Conservation (phyloP, 2,113 vertebrate genomes). For the Balaeniceps rex region DNA sequence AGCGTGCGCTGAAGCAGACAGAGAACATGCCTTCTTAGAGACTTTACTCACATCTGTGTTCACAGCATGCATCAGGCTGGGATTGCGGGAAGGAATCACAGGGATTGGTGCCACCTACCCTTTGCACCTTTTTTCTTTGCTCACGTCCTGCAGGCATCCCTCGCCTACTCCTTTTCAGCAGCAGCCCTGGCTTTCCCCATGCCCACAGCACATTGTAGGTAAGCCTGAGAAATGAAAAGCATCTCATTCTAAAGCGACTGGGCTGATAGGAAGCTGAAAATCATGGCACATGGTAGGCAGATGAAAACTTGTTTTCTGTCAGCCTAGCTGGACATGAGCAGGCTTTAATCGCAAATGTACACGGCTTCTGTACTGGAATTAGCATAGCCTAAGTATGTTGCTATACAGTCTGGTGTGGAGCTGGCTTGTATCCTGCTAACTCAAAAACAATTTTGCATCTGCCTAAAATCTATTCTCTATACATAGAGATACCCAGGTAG, state of each 20-base stretch:
- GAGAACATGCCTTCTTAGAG: background rate
- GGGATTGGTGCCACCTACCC: background rate
- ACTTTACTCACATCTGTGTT: background rate
- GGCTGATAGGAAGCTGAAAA: background rate
- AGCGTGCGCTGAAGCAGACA: fast-evolving
- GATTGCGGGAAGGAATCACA: background rate
- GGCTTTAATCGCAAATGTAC: background rate
- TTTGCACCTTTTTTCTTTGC: background rate
- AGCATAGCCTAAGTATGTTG: background rate
- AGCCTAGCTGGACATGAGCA: background rate
- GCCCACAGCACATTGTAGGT: too few relatives aligned
- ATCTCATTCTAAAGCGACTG: background rate
- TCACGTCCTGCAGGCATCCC: background rate
- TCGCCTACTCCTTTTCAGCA: background rate
- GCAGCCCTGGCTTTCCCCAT: background rate
- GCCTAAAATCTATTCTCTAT: background rate
- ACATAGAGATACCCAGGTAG: background rate
- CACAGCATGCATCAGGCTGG: background rate
- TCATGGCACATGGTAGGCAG: fast-evolving
- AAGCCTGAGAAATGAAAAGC: background rate
- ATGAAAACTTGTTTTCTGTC: background rate
- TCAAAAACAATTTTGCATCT: background rate
- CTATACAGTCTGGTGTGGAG: background rate
- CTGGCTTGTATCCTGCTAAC: background rate
- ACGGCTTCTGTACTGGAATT: fast-evolving